phyloP scores from a whole-genome alignment of 2,797 vertebrate genomes.

The Sebastolobus altivelis region DNA sequence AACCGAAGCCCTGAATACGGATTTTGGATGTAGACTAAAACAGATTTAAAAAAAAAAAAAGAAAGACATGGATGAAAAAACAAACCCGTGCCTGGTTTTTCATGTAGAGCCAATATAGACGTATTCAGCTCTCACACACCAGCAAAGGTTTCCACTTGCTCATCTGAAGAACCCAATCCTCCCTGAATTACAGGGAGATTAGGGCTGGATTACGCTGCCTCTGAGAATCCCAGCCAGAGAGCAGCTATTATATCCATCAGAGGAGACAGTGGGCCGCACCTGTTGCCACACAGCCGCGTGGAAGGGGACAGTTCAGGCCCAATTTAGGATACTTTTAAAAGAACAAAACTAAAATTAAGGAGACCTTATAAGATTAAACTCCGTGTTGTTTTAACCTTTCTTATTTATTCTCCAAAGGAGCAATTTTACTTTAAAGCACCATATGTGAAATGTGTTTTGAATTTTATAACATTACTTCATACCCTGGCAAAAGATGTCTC shows the following conservation, averaged over 20 bases:
- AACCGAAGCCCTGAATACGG: constrained; percentile 42
- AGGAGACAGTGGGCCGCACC: constrained; percentile 86
- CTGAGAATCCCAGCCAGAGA: constrained; percentile 84
- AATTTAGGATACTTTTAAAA: constrained; percentile 42
- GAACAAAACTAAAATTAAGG: constrained; percentile 14
- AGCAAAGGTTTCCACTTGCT: constrained; percentile 86
- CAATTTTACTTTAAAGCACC: constrained; percentile 57
- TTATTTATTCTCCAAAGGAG: constrained; percentile 48
- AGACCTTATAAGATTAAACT: constrained; percentile 30
- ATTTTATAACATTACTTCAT: constrained; percentile 82
- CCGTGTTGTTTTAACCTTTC: constrained; percentile 62
- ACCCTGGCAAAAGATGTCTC: constrained; percentile 76
- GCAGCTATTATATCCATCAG: constrained; percentile 84
- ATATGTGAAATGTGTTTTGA: constrained; percentile 72
- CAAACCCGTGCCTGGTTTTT: constrained; percentile 68
- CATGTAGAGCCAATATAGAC: constrained; percentile 75
- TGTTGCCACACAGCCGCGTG: constrained; percentile 79
- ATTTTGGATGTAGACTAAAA: constrained; percentile 44
- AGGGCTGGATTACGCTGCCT: constrained; percentile 84
- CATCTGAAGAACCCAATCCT: constrained; percentile 89
- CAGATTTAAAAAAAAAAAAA: constrained; percentile 22
- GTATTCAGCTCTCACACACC: constrained; percentile 81
- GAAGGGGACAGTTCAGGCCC: constrained; percentile 55
- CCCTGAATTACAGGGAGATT: constrained; percentile 89
- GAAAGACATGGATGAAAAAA: constrained; percentile 52